Conservation (phyloP, 2,113 vertebrate species). For the Natator depressus region DNA sequence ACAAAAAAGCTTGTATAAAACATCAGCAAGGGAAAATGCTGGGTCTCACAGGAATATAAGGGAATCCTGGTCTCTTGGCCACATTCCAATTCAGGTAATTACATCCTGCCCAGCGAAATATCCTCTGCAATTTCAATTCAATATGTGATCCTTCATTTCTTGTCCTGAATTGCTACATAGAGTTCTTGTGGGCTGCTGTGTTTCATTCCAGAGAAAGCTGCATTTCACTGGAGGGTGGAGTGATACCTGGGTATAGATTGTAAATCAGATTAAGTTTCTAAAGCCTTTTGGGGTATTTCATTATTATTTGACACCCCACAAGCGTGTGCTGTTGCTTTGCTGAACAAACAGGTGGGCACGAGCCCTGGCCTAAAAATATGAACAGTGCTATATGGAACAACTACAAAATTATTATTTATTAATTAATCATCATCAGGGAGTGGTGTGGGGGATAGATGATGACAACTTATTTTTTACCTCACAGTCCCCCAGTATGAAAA, state of each 20-base stretch:
- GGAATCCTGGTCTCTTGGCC: not conserved
- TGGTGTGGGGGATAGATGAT: not conserved
- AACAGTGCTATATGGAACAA: not conserved
- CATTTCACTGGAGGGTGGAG: not conserved
- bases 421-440: not conserved
- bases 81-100: not conserved
- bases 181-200: not conserved
- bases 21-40: fast-evolving
- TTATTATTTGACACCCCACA: not conserved
- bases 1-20: not conserved
- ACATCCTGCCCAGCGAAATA: not conserved
- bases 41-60: not conserved
- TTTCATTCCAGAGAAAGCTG: not conserved
- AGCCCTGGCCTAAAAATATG: not conserved
- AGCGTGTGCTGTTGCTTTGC: not conserved
- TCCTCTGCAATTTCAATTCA: not conserved
- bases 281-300: not conserved
- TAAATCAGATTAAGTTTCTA: not conserved
- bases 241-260: not conserved
- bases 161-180: fast-evolving
- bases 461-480: not conserved
- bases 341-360: not conserved
- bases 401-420: not conserved
- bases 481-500: not conserved
- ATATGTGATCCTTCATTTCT: not conserved